Conservation (phyloP, 2,888 invertebrate species). For the Andrena camellia region DNA sequence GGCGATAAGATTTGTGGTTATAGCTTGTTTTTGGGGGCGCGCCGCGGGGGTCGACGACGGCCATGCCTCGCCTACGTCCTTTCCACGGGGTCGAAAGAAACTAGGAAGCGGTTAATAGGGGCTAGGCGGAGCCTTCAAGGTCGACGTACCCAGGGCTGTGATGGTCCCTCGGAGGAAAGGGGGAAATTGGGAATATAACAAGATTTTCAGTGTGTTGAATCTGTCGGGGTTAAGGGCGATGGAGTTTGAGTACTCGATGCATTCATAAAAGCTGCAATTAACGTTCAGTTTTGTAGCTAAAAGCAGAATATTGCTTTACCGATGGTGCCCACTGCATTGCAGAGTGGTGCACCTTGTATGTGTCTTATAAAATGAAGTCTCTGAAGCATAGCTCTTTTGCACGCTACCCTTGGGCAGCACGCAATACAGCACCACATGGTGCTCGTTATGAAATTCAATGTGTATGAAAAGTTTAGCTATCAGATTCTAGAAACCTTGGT, state of each 20-base stretch:
- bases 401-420: constrained; percentile 1
- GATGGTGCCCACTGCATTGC: background rate
- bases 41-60: constrained; percentile 50
- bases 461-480: background rate
- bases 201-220: background rate
- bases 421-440: background rate
- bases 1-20: constrained; percentile 83
- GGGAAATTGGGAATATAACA: background rate
- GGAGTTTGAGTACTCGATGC: too few species aligned
- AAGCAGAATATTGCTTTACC: background rate
- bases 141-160: background rate
- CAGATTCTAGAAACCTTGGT: background rate
- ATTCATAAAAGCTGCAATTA: too few species aligned
- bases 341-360: background rate
- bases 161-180: background rate
- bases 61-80: constrained; percentile 47
- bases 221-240: too few species aligned
- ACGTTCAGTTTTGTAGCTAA: background rate
- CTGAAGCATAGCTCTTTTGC: background rate
- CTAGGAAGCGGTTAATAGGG: constrained; percentile 35
- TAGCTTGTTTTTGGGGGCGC: constrained; percentile 77
- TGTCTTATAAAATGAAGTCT: background rate
- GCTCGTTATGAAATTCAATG: background rate
- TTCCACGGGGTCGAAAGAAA: constrained; percentile 18
- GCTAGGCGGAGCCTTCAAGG: constrained; percentile 17